phyloP scores from a whole-genome alignment of 1,140 invertebrate species.

The Drosophila teissieri region DNA sequence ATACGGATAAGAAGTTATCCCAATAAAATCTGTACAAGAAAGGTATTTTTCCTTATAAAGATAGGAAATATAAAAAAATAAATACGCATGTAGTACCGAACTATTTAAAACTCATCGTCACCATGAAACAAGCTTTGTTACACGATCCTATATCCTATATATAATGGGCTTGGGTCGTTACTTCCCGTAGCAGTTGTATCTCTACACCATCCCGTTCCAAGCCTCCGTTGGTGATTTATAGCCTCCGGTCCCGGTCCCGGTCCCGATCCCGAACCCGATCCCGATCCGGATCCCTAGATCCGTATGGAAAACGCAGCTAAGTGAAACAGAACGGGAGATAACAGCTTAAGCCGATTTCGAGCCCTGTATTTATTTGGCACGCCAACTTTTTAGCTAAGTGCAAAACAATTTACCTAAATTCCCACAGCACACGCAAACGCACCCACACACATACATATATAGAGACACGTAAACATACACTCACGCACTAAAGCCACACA shows the following conservation, averaged over 20 bases:
- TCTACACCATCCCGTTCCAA: no score
- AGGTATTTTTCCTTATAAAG: no score
- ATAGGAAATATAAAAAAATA: no score
- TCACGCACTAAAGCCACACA: constrained; percentile 17
- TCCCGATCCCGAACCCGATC: constrained; percentile 26
- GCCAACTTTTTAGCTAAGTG: constrained; percentile 80
- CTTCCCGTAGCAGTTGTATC: no score
- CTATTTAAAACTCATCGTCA: no score
- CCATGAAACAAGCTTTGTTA: no score
- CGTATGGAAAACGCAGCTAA: constrained; percentile 45
- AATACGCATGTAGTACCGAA: no score
- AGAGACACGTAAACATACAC: constrained; percentile 3
- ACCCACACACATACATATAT: neutral
- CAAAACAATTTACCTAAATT: constrained; percentile 82
- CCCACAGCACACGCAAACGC: constrained; percentile 35
- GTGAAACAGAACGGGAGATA: constrained; percentile 72
- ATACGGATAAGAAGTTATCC: no score
- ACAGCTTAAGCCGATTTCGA: constrained; percentile 62
- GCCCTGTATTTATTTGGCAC: constrained; percentile 72
- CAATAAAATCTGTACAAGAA: no score
- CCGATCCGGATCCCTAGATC: constrained; percentile 26
- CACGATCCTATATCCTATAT: no score
- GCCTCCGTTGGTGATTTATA: constrained; percentile 62
- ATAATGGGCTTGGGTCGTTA: no score
- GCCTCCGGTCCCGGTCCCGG: constrained; percentile 7